phyloP scores from a whole-genome alignment of 2,888 invertebrate genomes.

The Cosmorhoe ocellata region DNA sequence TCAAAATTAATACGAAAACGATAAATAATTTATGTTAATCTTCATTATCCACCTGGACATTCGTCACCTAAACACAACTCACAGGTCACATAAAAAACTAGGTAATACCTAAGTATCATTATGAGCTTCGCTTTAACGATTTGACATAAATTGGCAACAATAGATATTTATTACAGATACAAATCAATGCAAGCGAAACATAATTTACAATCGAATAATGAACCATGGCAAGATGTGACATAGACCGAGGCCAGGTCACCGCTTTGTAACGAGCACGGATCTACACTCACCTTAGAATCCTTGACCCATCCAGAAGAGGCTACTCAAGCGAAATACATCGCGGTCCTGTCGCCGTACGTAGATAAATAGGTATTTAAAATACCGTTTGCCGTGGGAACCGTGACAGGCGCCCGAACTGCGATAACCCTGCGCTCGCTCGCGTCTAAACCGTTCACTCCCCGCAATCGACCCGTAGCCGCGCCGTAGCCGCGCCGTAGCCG shows the following conservation, averaged over 20 bases:
- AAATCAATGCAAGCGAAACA: constrained; percentile 33
- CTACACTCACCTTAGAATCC: constrained; percentile 76
- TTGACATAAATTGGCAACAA: constrained; percentile 26
- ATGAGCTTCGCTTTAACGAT: no score
- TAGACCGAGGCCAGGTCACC: constrained; percentile 72
- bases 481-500: constrained; percentile 15
- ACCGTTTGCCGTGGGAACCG: constrained; percentile 79
- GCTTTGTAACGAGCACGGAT: constrained; percentile 63
- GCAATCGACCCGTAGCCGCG: constrained; percentile 37
- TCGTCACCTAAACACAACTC: no score
- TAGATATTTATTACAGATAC: constrained; percentile 33
- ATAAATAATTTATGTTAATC: no score
- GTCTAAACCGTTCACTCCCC: constrained; percentile 53
- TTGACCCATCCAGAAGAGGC: constrained; percentile 82
- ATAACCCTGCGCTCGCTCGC: constrained; percentile 58
- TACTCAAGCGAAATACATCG: constrained; percentile 73
- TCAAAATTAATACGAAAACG: no score
- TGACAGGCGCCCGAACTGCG: constrained; percentile 66
- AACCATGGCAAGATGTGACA: constrained; percentile 63
- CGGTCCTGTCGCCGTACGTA: constrained; percentile 76
- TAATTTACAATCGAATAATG: constrained; percentile 58
- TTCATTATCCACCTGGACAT: no score
- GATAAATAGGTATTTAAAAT: constrained; percentile 81
- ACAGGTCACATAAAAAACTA: no score
- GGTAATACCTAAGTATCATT: no score